Conservation (phyloP, 2,888 invertebrate species). For the Cephus rjabovi region DNA sequence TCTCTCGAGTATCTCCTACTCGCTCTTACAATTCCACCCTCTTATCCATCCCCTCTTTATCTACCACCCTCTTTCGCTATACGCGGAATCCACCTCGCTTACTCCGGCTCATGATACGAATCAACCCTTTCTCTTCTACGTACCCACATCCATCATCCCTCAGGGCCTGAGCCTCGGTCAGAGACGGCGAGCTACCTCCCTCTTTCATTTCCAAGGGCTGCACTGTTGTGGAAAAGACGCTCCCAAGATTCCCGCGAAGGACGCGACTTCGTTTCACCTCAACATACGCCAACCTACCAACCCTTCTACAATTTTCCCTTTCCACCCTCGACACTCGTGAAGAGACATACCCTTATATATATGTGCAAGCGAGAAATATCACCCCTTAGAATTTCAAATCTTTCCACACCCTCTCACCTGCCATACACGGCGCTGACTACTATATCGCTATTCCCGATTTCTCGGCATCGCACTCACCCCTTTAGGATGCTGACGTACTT, state of each 20-base stretch:
- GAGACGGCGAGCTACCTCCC: conserved; percentile 15
- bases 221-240: conserved; percentile 11
- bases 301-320: background rate
- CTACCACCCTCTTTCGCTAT: background rate
- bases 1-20: background rate
- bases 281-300: background rate
- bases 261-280: background rate
- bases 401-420: background rate
- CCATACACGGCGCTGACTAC: background rate
- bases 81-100: background rate
- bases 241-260: conserved; percentile 5
- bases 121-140: conserved; percentile 5
- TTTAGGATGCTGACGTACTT: background rate
- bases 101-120: conserved; percentile 1
- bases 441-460: background rate
- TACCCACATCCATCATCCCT: background rate
- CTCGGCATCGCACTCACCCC: background rate
- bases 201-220: conserved; percentile 19
- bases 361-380: background rate
- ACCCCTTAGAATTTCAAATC: background rate
- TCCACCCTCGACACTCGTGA: background rate
- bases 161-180: conserved; percentile 12
- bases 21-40: conserved; percentile 2
- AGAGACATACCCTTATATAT: background rate
- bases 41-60: background rate